Evolutionary conservation across 2,888 invertebrate genomes (phyloP).

Genomic region (Coleophora deauratella): DNA sequence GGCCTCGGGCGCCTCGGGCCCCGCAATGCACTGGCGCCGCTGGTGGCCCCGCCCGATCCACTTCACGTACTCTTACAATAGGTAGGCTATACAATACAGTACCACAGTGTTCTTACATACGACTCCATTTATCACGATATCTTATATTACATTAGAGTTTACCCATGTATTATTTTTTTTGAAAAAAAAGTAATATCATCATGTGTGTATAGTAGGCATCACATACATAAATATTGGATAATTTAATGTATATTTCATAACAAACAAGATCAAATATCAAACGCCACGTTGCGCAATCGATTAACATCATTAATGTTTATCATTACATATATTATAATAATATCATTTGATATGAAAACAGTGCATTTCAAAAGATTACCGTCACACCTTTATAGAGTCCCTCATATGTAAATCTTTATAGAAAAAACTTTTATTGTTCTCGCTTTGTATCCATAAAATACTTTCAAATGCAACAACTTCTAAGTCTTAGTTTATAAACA

Average conservation of each 20-base stretch:
- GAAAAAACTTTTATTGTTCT: conserved; percentile 73
- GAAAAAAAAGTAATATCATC: conserved; percentile 36
- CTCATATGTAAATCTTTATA: conserved; percentile 69
- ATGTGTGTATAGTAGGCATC: conserved; percentile 19
- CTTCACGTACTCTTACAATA: conserved; percentile 19
- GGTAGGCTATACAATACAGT: conserved; percentile 17
- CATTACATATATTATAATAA: conserved; percentile 35
- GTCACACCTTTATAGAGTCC: conserved; percentile 52
- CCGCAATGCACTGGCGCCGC: too few species aligned
- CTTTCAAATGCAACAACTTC: conserved; percentile 74
- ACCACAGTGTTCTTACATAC: conserved; percentile 37
- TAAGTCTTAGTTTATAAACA: conserved; percentile 70
- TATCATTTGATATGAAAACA: conserved; percentile 65
- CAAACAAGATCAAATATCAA: conserved; percentile 66
- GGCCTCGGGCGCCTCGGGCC: background rate
- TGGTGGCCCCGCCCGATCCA: conserved; percentile 16
- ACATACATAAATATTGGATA: conserved; percentile 6
- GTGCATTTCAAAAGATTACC: conserved; percentile 54
- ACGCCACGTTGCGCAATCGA: conserved; percentile 38
- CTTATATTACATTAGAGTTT: conserved; percentile 38
- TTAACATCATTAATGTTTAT: conserved; percentile 36
- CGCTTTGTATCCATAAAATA: conserved; percentile 71
- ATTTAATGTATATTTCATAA: conserved; percentile 46
- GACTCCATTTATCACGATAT: conserved; percentile 43
- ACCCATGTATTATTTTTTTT: conserved; percentile 42